Evolutionary conservation across 2,888 invertebrate genomes (phyloP).

Genomic region (Phrixothrix hirtus): DNA sequence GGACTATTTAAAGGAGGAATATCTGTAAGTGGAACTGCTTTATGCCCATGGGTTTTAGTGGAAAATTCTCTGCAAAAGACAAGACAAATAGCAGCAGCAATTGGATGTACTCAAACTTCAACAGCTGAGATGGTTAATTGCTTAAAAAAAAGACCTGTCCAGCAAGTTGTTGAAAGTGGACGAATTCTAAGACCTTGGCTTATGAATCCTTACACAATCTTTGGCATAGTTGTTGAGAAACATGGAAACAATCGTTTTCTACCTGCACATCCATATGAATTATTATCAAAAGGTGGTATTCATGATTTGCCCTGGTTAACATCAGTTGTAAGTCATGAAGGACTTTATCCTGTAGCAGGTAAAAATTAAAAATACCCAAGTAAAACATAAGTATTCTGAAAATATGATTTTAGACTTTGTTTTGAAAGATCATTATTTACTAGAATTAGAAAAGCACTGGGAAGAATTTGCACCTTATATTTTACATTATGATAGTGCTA

Average conservation of each 20-base stretch:
- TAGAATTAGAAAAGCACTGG: constrained; percentile 62
- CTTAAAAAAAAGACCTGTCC: constrained; percentile 63
- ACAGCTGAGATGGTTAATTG: constrained; percentile 64
- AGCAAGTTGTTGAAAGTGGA: constrained; percentile 60
- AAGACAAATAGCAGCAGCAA: constrained; percentile 59
- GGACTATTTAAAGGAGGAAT: constrained; percentile 63
- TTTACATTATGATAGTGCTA: constrained; percentile 65
- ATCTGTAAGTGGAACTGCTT: constrained; percentile 68
- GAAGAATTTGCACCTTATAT: constrained; percentile 64
- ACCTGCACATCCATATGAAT: constrained; percentile 63
- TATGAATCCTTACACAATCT: constrained; percentile 68
- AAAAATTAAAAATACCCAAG: constrained; percentile 15
- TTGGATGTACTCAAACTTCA: constrained; percentile 63
- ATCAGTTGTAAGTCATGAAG: constrained; percentile 69
- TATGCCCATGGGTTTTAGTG: constrained; percentile 60
- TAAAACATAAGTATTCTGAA: background rate
- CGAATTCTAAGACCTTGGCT: constrained; percentile 61
- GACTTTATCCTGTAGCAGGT: constrained; percentile 70
- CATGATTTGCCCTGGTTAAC: constrained; percentile 68
- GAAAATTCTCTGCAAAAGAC: constrained; percentile 63
- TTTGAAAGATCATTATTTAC: constrained; percentile 20
- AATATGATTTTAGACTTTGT: constrained; percentile 40
- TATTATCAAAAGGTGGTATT: constrained; percentile 62
- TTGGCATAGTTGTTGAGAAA: constrained; percentile 68
- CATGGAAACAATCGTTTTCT: constrained; percentile 58